phyloP scores from a whole-genome alignment of 2,113 vertebrate genomes.

The Oceanites oceanicus region DNA sequence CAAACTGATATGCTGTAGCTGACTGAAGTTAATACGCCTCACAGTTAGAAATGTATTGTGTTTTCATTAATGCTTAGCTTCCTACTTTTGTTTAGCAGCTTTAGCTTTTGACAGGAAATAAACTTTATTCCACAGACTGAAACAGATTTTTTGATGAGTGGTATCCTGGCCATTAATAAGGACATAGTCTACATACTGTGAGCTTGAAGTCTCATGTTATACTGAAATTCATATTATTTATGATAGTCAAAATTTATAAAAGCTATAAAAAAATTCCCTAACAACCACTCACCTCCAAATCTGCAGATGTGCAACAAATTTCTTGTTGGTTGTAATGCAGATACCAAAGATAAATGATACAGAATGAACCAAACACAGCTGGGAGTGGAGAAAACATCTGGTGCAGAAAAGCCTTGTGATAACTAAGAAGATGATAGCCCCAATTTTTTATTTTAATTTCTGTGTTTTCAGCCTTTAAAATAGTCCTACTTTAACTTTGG shows the following conservation, averaged over 20 bases:
- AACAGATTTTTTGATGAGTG: background rate
- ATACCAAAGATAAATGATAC: background rate
- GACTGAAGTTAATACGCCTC: background rate
- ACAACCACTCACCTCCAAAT: background rate
- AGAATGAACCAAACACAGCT: background rate
- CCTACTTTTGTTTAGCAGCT: background rate
- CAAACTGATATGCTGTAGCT: conserved; percentile 13
- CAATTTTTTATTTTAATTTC: background rate
- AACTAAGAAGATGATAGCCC: background rate
- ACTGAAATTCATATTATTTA: background rate
- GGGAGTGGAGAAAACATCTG: background rate
- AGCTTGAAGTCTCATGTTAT: background rate
- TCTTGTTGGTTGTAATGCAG: background rate
- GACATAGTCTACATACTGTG: background rate
- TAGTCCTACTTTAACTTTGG: background rate
- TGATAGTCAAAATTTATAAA: background rate
- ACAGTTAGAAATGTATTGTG: background rate
- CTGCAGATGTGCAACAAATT: background rate
- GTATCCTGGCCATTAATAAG: background rate
- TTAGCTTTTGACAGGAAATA: conserved; percentile 14
- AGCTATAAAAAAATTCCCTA: background rate
- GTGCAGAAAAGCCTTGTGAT: background rate
- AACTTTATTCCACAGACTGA: background rate
- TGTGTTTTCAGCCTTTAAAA: background rate
- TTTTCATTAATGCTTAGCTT: conserved; percentile 17